Evolutionary conservation across 2,113 vertebrate genomes (phyloP), one percentile per base, ranked within the genome.

Genomic region (Noctilio leporinus): DNA sequence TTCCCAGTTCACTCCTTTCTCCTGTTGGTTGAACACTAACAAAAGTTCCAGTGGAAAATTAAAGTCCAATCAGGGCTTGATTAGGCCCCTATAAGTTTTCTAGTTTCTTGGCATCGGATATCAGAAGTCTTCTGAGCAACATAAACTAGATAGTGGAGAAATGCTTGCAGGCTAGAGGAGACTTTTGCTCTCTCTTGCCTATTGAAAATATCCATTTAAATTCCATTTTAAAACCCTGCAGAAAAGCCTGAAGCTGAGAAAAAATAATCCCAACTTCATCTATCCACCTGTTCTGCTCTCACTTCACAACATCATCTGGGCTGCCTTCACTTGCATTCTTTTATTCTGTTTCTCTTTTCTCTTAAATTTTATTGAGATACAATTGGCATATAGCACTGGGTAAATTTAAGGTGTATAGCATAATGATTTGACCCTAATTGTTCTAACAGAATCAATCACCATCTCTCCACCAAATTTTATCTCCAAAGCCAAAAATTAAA

Each of bases 401-500:
- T 65, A 83, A 76, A 43, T 76, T 69, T 69, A 90, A 90, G 26
- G 40, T 33, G 4, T 40, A 53, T 17, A 78, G 72, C 62, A 86
- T 62, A 40, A 72, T 55, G 57, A 30, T 51, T 70, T 72, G 64
- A 85, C 5, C 69, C 2, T 33, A 70, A 69, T 84, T 47, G 43
- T 72, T 76, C 16, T 75, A 84, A 87, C 7, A 26, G 40, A 86
- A 12, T 62, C 70, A 77, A 15, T 22, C 38, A 83, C 47, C 62
- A 55, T 67, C 40, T 83, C 33, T 86, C 53, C 35, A 77, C 28
- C 28, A 83, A 83, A 92, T 73, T 82, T 55, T 89, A 30, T 57
- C 65, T 70, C 72, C 30, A 47, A 57, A 81, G 22, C 55, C 72
- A 92, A 92, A 95, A 82, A 45, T 65, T 77, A 91, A 95, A 43